Evolutionary conservation across 1,140 invertebrate genomes (phyloP).

Genomic region (Metopolophium dirhodum): DNA sequence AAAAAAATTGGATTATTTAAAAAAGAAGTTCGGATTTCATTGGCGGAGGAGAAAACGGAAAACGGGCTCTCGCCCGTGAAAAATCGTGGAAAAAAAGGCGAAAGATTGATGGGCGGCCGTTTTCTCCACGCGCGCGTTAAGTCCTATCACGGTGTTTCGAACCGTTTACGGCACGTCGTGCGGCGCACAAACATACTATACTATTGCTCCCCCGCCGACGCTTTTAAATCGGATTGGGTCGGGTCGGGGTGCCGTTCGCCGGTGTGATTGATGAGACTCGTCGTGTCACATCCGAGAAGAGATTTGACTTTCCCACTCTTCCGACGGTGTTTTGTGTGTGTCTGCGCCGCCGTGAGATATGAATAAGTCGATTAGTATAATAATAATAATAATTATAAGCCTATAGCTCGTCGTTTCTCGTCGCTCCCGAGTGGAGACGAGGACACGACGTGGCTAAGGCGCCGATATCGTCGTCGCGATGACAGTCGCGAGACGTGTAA

Average conservation of each 20-base stretch:
- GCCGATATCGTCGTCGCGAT: background rate
- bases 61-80: background rate
- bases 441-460: background rate
- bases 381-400: background rate
- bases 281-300: background rate
- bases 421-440: background rate
- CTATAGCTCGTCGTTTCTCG: background rate
- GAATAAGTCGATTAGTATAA: constrained; percentile 33
- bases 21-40: background rate
- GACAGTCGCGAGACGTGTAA: background rate
- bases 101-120: constrained; percentile 40
- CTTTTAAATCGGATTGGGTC: background rate
- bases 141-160: background rate
- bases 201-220: background rate
- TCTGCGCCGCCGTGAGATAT: background rate
- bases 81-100: background rate
- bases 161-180: constrained; percentile 13
- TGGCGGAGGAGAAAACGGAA: background rate
- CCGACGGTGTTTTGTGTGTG: too few relatives aligned
- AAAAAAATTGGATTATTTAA: background rate
- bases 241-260: background rate
- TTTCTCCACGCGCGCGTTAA: background rate
- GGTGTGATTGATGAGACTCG: constrained; percentile 30
- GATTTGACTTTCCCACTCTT: constrained; percentile 29
- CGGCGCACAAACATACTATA: background rate